Base-by-base conservation (phyloP, 2,113 vertebrate species). In the Pachypanchax playfairii region DNA sequence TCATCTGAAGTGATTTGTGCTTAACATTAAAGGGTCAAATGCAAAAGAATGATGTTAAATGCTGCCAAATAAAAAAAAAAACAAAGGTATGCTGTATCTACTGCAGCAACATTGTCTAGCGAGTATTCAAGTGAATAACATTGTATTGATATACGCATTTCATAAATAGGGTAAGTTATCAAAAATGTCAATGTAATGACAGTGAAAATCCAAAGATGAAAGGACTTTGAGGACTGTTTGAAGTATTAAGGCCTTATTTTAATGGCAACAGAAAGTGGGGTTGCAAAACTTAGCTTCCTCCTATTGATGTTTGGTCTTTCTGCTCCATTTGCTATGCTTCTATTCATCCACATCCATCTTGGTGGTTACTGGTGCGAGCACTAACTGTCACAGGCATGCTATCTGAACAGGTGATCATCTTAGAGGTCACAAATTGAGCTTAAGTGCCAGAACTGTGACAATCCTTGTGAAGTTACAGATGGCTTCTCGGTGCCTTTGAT, bases 1-100 rank as follows among this genome's bases (percentile, higher is more conserved):
- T 80, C 18, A 46, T 76, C 49, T 57, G 25, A 62, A 65, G 54
- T 20, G 74, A 59, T 56, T 53, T 49, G 61, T 28, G 28, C 43
- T 70, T 43, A 56, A 63, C 31, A 46, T 44, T 14, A 57, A 6
- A 14, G 31, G 41, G 26, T 58, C 60, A 41, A 39, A 57, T 20
- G 44, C 15, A 29, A 50, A 48, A 43, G 15, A 58, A 42, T 48
- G 18, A 33, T 60, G 44, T 64, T 59, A 64, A 62, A 53, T 35
- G 47, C 31, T 49, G 14, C 3, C 13, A 13, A 12, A 66, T 13
- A 42, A 24, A 58, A 52, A 17, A 0, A 0, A 3, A 25, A 6
- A 33, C 12, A n/a, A n/a, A n/a, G 1, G 4, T 15, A 36, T 35
- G 29, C 21, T 72, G 20, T 17, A 13, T 1, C n/a, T 54, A 26